Evolutionary conservation across 1,140 invertebrate genomes (phyloP), one percentile per base, ranked within the genome.

Genomic region (Oncopodura yosiiana): DNA sequence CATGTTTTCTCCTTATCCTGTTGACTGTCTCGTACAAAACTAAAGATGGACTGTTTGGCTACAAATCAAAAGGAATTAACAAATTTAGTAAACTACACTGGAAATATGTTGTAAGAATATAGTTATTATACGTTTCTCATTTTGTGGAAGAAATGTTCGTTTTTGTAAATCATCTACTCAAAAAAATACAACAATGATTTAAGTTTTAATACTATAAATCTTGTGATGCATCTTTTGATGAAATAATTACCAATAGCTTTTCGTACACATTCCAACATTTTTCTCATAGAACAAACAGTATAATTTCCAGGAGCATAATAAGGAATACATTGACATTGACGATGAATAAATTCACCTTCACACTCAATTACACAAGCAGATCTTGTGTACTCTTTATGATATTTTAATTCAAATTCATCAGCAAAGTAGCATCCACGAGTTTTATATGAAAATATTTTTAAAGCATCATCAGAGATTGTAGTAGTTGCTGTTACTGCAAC

Each of bases 311-410:
- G 59, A 26, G 41, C 37, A 26, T 54, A 63, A 42, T 58, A 63
- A 1, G 61, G 61, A 34, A 60, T 49, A 29, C 61, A 63, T 23
- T 49, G 12, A 30, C 61, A 63, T 37, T 41, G 11, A 0, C 44
- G 9, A 18, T 48, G 12, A 6, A 63, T 53, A 24, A 50, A 63
- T 36, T 58, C 54, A n/a, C 37, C 56, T 49, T 64, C 60, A 44
- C 56, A 63, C 34, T 62, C 60, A 8, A 63, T 43, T 1, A 62
- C 63, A 41, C 63, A 65, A 4, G 53, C 50, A 21, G 53, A 60
- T 32, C 61, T 48, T 19, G 50, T 57, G 51, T 65, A 65, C 6
- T 64, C 50, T 21, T 61, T 59, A 42, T 65, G 59, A 46, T 64
- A 53, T n/a, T 38, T 50, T 5, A 65, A 32, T 11, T 26, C 32